phyloP scores from a whole-genome alignment of 1,140 invertebrate genomes.

The Zaprionus kolodkinae region DNA sequence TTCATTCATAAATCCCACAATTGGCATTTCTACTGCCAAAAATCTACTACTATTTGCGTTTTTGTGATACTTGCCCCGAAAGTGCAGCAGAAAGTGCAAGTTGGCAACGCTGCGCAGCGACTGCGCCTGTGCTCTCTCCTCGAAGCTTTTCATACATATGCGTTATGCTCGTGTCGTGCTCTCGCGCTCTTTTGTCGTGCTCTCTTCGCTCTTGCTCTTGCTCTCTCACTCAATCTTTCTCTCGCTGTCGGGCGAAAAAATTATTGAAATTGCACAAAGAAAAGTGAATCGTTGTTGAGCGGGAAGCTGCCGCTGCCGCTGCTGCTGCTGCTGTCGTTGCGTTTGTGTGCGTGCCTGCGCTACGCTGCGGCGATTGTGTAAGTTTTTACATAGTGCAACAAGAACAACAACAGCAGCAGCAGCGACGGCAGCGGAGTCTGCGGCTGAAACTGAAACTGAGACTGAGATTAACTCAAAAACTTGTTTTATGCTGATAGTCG shows the following conservation, averaged over 20 bases:
- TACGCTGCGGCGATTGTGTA: constrained; percentile 65
- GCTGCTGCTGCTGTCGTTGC: not conserved
- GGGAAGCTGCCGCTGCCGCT: constrained; percentile 22
- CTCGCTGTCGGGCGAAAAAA: constrained; percentile 35
- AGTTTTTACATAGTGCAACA: constrained; percentile 60
- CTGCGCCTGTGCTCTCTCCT: constrained; percentile 38
- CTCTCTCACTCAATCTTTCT: constrained; percentile 4
- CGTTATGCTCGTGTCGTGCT: constrained; percentile 10
- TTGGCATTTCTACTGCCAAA: constrained; percentile 6
- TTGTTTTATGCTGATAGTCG: constrained; percentile 56
- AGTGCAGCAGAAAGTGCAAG: constrained; percentile 77
- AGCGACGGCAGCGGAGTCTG: constrained; percentile 1
- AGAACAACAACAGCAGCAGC: not conserved
- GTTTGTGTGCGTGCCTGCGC: constrained; percentile 36
- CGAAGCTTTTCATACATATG: constrained; percentile 27
- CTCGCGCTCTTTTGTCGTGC: constrained; percentile 21
- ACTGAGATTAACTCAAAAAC: constrained; percentile 61
- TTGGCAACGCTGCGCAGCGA: constrained; percentile 28
- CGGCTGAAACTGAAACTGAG: constrained; percentile 48
- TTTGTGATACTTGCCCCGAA: constrained; percentile 20
- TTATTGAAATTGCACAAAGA: constrained; percentile 80
- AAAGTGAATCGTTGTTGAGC: constrained; percentile 75
- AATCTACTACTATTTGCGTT: constrained; percentile 62
- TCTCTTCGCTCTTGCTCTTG: constrained; percentile 19
- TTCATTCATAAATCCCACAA: not conserved